A percentile compares a stretch with the other conserved stretches of the same genome.
These are phyloP conservation scores for Drosophila engyochracea DNA, from an alignment of 2,888 invertebrate genomes.

Conservation along the genomic window DNA sequence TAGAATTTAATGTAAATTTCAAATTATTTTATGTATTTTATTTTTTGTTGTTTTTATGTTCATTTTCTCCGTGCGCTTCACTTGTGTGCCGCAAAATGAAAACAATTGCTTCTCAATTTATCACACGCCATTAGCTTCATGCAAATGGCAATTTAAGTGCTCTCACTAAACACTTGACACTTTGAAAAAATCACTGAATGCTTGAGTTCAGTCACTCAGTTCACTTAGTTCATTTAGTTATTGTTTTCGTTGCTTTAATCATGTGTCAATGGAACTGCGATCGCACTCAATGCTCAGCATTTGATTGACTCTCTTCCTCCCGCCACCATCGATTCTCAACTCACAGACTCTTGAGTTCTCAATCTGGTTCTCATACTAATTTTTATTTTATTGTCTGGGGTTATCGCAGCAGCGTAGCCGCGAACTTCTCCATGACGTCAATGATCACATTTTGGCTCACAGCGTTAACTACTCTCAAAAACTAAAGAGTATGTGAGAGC, in stretches of 20 bases:
- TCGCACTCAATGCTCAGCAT: slow-evolving; percentile 12
- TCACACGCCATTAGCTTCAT: slow-evolving; percentile 35
- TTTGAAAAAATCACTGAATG: slow-evolving; percentile 24
- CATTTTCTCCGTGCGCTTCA: background rate
- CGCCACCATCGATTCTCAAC: background rate
- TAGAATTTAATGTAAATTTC: background rate
- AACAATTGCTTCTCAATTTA: slow-evolving; percentile 2
- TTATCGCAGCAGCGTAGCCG: slow-evolving; percentile 50
- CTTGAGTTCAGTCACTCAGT: slow-evolving; percentile 1
- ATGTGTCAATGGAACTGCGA: slow-evolving; percentile 24
- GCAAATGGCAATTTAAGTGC: slow-evolving; percentile 19
- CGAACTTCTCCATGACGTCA: slow-evolving; percentile 62
- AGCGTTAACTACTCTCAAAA: background rate
- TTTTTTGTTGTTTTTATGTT: background rate
- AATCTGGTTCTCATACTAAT: background rate
- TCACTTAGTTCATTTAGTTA: slow-evolving; percentile 1
- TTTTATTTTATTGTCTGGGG: slow-evolving; percentile 32
- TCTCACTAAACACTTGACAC: slow-evolving; percentile 33
- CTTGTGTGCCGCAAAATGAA: background rate
- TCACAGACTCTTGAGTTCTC: background rate
- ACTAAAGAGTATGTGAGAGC: background rate
- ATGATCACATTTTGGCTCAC: slow-evolving; percentile 35
- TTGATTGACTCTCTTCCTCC: background rate
- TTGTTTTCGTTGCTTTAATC: slow-evolving; percentile 33
- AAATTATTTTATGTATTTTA: background rate